phyloP scores from a whole-genome alignment of 1,140 invertebrate genomes.

The Megalonaias nervosa region DNA sequence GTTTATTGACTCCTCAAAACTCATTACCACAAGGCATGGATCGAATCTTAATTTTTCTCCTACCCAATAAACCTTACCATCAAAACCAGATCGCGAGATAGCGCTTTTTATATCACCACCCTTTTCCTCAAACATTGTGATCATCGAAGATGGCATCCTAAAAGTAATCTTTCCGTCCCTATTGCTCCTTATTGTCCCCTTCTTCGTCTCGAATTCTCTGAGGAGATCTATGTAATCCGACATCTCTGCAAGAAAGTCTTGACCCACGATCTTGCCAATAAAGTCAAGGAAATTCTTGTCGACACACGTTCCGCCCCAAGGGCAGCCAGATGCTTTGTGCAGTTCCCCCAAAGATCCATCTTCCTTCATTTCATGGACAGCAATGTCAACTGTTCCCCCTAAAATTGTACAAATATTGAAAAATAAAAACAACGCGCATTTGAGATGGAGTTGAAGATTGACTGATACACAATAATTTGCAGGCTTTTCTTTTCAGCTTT shows the following conservation, averaged over 20 bases:
- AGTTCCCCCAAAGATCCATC: constrained; percentile 9
- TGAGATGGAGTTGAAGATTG: no score
- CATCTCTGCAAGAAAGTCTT: constrained; percentile 1
- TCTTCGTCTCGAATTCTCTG: constrained; percentile 15
- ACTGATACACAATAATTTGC: no score
- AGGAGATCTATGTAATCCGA: constrained; percentile 14
- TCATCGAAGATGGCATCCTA: not conserved
- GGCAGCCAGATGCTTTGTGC: constrained; percentile 11
- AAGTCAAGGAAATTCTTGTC: constrained; percentile 17
- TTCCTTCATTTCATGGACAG: constrained; percentile 8
- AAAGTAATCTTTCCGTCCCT: constrained; percentile 7
- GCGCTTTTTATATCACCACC: not conserved
- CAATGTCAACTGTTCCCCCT: constrained; percentile 19
- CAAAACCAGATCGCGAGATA: not conserved
- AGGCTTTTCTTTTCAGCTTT: no score
- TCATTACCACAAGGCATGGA: not conserved
- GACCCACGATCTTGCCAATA: constrained; percentile 7
- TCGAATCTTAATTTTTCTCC: constrained; percentile 9
- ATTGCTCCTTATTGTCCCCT: not conserved
- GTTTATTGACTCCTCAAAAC: not conserved
- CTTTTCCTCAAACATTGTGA: not conserved
- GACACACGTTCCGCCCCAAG: constrained; percentile 17
- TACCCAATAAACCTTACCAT: not conserved
- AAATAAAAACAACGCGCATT: not conserved
- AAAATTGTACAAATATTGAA: not conserved